Conservation (phyloP, 2,888 invertebrate genomes). For the Onthophagus sagittarius region DNA sequence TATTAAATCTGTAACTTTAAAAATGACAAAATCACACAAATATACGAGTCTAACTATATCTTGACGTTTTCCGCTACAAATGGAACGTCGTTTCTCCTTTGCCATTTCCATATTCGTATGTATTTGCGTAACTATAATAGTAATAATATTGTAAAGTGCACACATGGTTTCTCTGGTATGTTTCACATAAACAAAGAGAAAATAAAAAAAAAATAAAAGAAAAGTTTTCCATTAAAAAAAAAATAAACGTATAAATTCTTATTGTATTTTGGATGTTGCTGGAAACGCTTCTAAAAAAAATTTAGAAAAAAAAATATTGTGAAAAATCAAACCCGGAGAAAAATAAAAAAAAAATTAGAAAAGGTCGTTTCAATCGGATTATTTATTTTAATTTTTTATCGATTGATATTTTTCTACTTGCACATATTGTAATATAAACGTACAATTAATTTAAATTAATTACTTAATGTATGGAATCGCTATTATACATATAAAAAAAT, state of each 20-base stretch:
- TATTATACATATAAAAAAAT: constrained; percentile 2
- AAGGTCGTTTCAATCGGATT: not conserved
- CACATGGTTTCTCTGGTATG: not conserved
- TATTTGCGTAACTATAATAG: not conserved
- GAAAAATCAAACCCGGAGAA: not conserved
- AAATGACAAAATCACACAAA: not conserved
- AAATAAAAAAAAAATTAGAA: not conserved
- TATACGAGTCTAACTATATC: not conserved
- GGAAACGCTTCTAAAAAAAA: too few relatives aligned
- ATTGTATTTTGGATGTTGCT: not conserved
- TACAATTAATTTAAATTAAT: constrained; percentile 34
- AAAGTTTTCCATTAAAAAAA: not conserved
- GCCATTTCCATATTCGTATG: not conserved
- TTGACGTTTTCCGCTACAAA: not conserved
- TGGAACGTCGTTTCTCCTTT: not conserved
- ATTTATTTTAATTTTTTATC: constrained; percentile 34
- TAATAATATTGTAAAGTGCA: not conserved
- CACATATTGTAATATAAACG: constrained; percentile 46
- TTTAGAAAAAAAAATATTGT: not conserved
- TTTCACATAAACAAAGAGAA: not conserved
- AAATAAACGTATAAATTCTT: not conserved
- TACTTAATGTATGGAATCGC: constrained; percentile 19
- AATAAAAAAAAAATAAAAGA: not conserved
- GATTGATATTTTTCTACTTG: constrained; percentile 50
- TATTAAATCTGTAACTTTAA: not conserved